These are phyloP conservation scores for Periophthalmodon schlosseri DNA, from an alignment of 2,113 vertebrate genomes.

Conservation along the genomic window DNA sequence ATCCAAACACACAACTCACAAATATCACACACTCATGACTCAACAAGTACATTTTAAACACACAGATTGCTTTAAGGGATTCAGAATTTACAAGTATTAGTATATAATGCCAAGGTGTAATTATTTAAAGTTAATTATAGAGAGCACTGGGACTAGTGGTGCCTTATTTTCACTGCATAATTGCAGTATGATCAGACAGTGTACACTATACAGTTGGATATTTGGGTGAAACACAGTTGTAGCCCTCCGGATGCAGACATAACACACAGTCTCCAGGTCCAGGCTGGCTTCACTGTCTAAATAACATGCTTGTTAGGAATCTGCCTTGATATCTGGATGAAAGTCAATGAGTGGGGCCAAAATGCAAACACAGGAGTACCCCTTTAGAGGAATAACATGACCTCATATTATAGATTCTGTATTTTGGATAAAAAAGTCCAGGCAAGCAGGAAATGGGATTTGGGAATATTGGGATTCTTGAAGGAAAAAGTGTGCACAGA, in stretches of 20 bases:
- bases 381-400: conserved; percentile 65
- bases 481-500: conserved; percentile 40
- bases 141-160: no score
- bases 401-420: conserved; percentile 50
- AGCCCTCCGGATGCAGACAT: conserved; percentile 59
- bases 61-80: conserved; percentile 42
- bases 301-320: conserved; percentile 75
- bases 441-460: conserved; percentile 53
- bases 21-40: conserved; percentile 19
- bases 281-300: conserved; percentile 70
- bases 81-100: neutral
- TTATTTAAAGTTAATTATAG: no score
- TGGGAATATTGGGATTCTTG: conserved; percentile 55
- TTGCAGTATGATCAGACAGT: no score
- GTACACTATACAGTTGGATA: conserved; percentile 40
- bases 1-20: neutral
- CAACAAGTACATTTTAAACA: conserved; percentile 42
- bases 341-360: conserved; percentile 64
- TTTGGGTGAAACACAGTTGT: conserved; percentile 46
- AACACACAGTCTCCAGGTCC: conserved; percentile 65
- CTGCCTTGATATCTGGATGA: conserved; percentile 74
- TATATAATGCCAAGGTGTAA: conserved; percentile 7
- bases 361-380: conserved; percentile 34
- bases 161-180: no score
- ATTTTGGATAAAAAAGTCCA: conserved; percentile 65